A percentile compares a stretch with the other conserved stretches of the same genome.
phyloP scores from a whole-genome alignment of 2,113 vertebrate genomes.

The Triplophysa rosa region DNA sequence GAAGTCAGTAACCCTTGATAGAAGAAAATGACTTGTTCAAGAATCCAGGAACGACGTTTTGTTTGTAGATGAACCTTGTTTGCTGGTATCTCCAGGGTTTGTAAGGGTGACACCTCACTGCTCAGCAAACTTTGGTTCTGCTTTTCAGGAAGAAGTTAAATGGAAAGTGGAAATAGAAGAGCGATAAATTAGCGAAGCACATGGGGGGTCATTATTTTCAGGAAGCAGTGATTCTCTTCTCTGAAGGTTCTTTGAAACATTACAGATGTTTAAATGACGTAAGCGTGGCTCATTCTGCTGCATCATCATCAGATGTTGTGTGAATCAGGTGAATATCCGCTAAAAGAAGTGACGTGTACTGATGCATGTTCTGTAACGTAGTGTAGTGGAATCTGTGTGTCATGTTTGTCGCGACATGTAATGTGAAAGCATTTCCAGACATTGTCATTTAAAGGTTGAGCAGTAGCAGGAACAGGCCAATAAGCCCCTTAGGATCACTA shows the following conservation, averaged over 20 bases:
- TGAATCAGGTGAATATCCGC: background rate
- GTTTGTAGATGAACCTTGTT: conserved; percentile 11
- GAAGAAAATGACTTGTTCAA: background rate
- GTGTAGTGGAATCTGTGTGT: conserved; percentile 1
- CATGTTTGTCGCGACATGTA: conserved; percentile 10
- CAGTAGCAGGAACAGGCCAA: conserved; percentile 29
- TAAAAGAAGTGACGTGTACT: background rate
- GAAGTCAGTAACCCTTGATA: background rate
- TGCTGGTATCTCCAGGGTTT: conserved; percentile 23
- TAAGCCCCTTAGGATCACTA: background rate
- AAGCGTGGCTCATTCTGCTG: background rate
- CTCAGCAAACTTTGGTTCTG: conserved; percentile 10
- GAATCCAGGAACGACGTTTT: background rate
- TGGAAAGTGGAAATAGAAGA: background rate
- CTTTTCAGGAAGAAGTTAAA: conserved; percentile 39
- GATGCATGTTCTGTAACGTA: background rate
- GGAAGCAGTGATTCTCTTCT: background rate
- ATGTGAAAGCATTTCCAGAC: conserved; percentile 40
- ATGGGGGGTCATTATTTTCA: background rate
- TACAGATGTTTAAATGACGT: conserved; percentile 4
- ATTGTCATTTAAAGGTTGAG: background rate
- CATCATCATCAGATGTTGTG: conserved; percentile 9
- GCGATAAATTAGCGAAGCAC: conserved; percentile 6
- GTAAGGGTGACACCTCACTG: background rate
- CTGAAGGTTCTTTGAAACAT: background rate